Evolutionary conservation across 2,113 vertebrate species (phyloP).

Genomic region (Hylia prasina): DNA sequence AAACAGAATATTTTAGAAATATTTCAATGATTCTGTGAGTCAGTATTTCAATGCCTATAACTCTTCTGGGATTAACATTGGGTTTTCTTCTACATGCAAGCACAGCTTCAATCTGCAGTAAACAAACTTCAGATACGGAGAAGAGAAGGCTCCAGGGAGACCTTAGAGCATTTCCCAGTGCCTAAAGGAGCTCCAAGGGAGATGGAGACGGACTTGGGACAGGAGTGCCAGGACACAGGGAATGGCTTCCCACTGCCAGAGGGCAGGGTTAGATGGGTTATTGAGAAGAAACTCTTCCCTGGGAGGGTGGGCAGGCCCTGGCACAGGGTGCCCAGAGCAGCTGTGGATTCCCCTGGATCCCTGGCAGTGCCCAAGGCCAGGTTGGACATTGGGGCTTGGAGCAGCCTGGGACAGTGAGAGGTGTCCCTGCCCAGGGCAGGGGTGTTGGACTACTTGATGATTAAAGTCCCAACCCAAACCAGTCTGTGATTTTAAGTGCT

Average conservation of each 20-base stretch:
- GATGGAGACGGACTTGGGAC: background rate
- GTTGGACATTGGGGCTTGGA: accelerated
- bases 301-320: background rate
- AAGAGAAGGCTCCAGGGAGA: background rate
- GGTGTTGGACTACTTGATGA: accelerated
- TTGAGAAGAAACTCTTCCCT: background rate
- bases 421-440: background rate
- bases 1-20: background rate
- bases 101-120: background rate
- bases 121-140: background rate
- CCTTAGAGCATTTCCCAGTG: background rate
- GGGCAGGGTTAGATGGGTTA: background rate
- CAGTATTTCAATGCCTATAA: background rate
- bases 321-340: background rate
- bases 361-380: background rate
- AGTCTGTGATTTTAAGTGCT: background rate
- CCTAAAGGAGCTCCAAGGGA: background rate
- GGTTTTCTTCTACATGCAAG: background rate
- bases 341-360: background rate
- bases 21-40: background rate
- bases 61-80: background rate
- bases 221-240: background rate
- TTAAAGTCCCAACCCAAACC: background rate
- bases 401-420: background rate
- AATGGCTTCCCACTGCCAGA: background rate